phyloP scores from a whole-genome alignment of 2,888 invertebrate species.

The Octodonta nipae region DNA sequence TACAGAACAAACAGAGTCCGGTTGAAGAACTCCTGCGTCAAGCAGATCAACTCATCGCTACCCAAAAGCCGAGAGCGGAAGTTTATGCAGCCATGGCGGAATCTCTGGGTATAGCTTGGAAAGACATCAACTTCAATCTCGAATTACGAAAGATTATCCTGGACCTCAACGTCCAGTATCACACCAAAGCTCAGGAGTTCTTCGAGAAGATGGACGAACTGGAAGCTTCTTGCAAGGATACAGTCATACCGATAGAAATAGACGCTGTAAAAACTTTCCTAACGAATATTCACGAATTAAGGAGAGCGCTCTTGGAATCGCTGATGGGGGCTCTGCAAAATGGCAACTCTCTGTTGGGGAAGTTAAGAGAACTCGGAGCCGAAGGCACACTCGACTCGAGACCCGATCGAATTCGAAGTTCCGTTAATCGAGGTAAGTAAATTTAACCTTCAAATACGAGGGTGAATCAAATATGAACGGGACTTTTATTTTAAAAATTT shows the following conservation, averaged over 20 bases:
- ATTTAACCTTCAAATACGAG: background rate
- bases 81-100: constrained; percentile 84
- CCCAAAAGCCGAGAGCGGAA: constrained; percentile 60
- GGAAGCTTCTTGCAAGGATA: constrained; percentile 54
- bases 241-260: constrained; percentile 56
- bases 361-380: constrained; percentile 58
- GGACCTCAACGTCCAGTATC: constrained; percentile 66
- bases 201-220: constrained; percentile 53
- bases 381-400: constrained; percentile 64
- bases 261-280: constrained; percentile 57
- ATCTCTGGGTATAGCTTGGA: constrained; percentile 62
- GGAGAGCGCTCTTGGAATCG: constrained; percentile 58
- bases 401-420: constrained; percentile 43
- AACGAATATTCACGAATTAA: constrained; percentile 55
- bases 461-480: no score
- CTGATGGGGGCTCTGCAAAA: constrained; percentile 70
- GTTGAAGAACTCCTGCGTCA: constrained; percentile 74
- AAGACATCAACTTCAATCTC: constrained; percentile 65
- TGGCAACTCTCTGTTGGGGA: constrained; percentile 61
- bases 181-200: constrained; percentile 56
- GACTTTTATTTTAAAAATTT: no score
- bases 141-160: constrained; percentile 64
- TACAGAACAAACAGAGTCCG: constrained; percentile 72
- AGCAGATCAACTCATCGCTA: constrained; percentile 72
- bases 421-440: constrained; percentile 35